Base-by-base conservation (phyloP, 2,113 vertebrate species). In the Eleginops maclovinus region DNA sequence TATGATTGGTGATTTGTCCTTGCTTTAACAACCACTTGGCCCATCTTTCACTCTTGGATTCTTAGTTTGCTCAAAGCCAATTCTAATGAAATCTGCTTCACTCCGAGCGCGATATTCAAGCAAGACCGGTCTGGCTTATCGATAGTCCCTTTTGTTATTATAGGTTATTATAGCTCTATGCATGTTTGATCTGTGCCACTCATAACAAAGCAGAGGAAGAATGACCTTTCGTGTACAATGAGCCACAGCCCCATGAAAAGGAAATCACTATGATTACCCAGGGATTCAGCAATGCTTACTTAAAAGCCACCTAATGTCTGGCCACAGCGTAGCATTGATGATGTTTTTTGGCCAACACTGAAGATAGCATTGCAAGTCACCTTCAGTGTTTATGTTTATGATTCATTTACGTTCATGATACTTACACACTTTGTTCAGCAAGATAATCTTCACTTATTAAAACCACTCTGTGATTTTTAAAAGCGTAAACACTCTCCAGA, bases 141-240 rank as follows among this genome's bases (percentile, higher is more conserved):
- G 62, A 50, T 3, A 9, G 58, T 87, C 26, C 76, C 64, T 72
- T 76, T 76, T 77, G 81, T 78, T 76, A 69, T 76, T 72, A 50
- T 72, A 54, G 69, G 79, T 87, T 87, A 81, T 77, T 75, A 66
- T 62, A 82, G 64, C 53, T 63, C 28, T 62, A 61, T 46, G 59
- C 79, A 61, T 40, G 44, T 78, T 28, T 82, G 86, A 88, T 82
- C 43, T 72, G 51, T 60, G 67, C 8, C 46, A 24, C 66, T 74
- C 28, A 3, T 59, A 68, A 67, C 68, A 67, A 83, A 82, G 66
- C 62, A 68, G 76, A 72, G 50, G 55, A 88, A 86, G 75, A 68
- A 76, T 79, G 88, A 92, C 89, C 85, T 89, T 83, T 87, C 47
- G 64, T 87, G 53, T 65, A 67, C 26, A 76, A 75, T 70, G 51